phyloP scores from a whole-genome alignment of 2,888 invertebrate genomes.

The Diabrotica balteata region DNA sequence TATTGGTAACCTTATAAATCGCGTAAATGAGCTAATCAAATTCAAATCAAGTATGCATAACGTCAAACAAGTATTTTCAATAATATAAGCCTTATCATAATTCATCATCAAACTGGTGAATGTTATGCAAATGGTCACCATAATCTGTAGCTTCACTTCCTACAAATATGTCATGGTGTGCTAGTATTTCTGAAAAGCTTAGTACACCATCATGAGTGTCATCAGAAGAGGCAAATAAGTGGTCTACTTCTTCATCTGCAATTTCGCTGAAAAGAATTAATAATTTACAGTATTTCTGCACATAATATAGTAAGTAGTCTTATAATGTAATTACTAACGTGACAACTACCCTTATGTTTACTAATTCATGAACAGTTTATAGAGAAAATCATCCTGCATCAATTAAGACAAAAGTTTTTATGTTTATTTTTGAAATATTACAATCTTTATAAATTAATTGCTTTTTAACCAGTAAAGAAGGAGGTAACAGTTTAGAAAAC shows the following conservation, averaged over 20 bases:
- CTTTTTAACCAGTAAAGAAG: too few species aligned
- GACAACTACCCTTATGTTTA: too few species aligned
- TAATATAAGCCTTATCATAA: constrained; percentile 63
- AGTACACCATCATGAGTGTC: constrained; percentile 83
- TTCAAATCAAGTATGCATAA: background rate
- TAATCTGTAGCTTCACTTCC: constrained; percentile 92
- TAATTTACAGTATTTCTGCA: too few species aligned
- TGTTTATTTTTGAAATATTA: too few species aligned
- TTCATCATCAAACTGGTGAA: constrained; percentile 81
- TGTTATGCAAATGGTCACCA: constrained; percentile 83
- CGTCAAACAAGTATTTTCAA: constrained; percentile 4
- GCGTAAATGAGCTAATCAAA: too few species aligned
- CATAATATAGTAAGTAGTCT: too few species aligned
- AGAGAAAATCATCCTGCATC: too few species aligned
- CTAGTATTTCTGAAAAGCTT: constrained; percentile 80
- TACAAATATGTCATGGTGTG: constrained; percentile 88
- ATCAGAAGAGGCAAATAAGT: constrained; percentile 86
- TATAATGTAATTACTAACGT: too few species aligned
- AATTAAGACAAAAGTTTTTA: too few species aligned
- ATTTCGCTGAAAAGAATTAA: constrained; percentile 69
- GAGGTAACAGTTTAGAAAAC: too few species aligned
- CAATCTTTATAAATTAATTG: too few species aligned
- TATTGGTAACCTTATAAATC: constrained; percentile 1
- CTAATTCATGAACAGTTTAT: too few species aligned
- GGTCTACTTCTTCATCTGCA: constrained; percentile 88